phyloP scores from a whole-genome alignment of 2,888 invertebrate species.

The Abrostola tripartita region DNA sequence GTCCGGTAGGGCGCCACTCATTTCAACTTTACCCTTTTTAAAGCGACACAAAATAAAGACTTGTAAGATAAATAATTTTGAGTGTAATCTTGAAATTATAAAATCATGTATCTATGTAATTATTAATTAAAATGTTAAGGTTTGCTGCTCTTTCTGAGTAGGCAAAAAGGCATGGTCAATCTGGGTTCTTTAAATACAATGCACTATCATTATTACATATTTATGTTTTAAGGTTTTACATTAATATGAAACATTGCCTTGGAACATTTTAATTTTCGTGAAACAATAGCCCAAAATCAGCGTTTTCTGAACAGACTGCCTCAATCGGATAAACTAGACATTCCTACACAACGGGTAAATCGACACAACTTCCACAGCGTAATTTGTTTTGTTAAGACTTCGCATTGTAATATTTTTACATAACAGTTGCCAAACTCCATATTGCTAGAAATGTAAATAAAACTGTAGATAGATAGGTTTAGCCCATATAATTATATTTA shows the following conservation, averaged over 20 bases:
- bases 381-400: constrained; percentile 21
- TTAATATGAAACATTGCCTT: constrained; percentile 35
- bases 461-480: constrained; percentile 79
- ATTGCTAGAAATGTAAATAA: constrained; percentile 76
- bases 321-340: not conserved
- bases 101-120: constrained; percentile 38
- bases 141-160: constrained; percentile 44
- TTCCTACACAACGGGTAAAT: constrained; percentile 11
- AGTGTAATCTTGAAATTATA: constrained; percentile 25
- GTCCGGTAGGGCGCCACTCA: not conserved
- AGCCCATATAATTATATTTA: constrained; percentile 66
- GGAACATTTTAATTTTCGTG: not conserved
- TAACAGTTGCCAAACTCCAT: constrained; percentile 76
- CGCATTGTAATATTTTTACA: constrained; percentile 42
- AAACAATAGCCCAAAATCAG: not conserved
- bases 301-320: not conserved
- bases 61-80: constrained; percentile 34
- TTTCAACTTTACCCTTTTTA: not conserved
- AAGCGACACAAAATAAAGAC: not conserved
- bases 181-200: constrained; percentile 40
- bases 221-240: constrained; percentile 17
- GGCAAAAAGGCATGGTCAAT: constrained; percentile 51
- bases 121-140: constrained; percentile 32
- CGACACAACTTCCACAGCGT: constrained; percentile 29
- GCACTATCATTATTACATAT: constrained; percentile 18